Evolutionary conservation across 2,888 invertebrate species (phyloP), one percentile per base, ranked within the genome.

Genomic region (Harpalus rufipes): DNA sequence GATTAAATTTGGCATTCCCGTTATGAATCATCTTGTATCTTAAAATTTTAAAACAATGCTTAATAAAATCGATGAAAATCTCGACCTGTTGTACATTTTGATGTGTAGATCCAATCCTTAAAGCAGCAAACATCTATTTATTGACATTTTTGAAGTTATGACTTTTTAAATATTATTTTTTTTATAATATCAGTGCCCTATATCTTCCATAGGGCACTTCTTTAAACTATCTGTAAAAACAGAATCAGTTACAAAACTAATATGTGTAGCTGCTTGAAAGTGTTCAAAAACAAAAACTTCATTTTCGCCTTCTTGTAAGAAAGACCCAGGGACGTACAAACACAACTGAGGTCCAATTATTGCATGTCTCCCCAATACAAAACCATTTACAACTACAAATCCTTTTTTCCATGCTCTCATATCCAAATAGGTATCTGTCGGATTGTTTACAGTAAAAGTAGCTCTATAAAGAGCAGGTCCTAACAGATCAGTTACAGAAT

Each of bases 321-420:
- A 93, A 0, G 96, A 94, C 0, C 94, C 96, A 0, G 98, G 98
- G 39, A 97, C 92, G 90, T 97, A 98, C 0, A 97, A 91, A 0
- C 96, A 96, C 86, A 95, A 92, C 90, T 97, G 96, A 0, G 98
- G 98, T 0, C 98, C 97, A 59, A 93, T 92, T 0, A 92, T 89
- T 95, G 96, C 97, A 90, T 97, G 97, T 65, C 98, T 93, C 0
- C 98, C 98, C 21, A 98, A 92, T 89, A 97, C 97, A 88, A 96
- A 94, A 0, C 96, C 96, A 89, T 98, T 98, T 0, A 98, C 91
- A 90, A 96, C 96, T 0, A 96, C 94, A 85, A 96, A 93, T 1
- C 98, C 98, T 92, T 97, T 97, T 81, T 93, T 94, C 98, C 98
- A 98, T n/a, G 94, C 94, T 63, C 93, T 92, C 87, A 96, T 94